Percentiles rank a stretch among this genome's conserved stretches.
Evolutionary conservation across 2,888 invertebrate species (phyloP).

Genomic region (Phaonia tiefii): DNA sequence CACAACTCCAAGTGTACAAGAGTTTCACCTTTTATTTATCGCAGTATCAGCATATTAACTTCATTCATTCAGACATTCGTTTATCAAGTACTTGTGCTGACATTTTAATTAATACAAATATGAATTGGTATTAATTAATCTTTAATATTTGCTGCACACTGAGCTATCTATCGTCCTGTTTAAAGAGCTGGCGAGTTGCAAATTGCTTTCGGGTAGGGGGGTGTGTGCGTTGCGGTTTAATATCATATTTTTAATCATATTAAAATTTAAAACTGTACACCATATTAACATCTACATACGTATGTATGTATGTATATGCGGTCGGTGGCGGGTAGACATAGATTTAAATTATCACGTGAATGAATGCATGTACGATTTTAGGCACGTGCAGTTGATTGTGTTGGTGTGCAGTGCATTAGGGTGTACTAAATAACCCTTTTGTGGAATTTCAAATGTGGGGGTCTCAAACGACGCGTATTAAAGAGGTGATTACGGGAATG

Average conservation of each 20-base stretch:
- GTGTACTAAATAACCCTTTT: too few species aligned
- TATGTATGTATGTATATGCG: too few species aligned
- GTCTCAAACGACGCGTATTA: too few species aligned
- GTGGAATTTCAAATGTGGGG: too few species aligned
- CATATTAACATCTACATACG: not conserved
- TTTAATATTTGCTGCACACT: conserved; percentile 25
- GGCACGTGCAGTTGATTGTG: not conserved
- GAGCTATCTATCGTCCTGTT: not conserved
- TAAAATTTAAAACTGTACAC: conserved; percentile 18
- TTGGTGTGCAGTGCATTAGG: not conserved
- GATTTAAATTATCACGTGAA: not conserved
- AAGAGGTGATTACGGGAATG: too few species aligned
- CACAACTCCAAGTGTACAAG: too few species aligned
- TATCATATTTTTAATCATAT: conserved; percentile 24
- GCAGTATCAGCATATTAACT: too few species aligned
- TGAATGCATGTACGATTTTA: not conserved
- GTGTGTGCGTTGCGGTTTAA: not conserved
- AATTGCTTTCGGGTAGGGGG: too few species aligned
- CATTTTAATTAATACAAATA: conserved; percentile 21
- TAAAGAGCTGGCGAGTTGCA: conserved; percentile 5
- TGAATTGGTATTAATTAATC: conserved; percentile 26
- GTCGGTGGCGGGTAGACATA: not conserved
- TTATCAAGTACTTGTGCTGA: too few species aligned
- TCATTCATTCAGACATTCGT: too few species aligned
- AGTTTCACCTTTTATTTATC: too few species aligned